Percentiles rank a stretch among this genome's conserved stretches.
These are phyloP conservation scores for Sarcophaga variegata DNA, from an alignment of 2,888 invertebrate genomes.

Conservation along the genomic window DNA sequence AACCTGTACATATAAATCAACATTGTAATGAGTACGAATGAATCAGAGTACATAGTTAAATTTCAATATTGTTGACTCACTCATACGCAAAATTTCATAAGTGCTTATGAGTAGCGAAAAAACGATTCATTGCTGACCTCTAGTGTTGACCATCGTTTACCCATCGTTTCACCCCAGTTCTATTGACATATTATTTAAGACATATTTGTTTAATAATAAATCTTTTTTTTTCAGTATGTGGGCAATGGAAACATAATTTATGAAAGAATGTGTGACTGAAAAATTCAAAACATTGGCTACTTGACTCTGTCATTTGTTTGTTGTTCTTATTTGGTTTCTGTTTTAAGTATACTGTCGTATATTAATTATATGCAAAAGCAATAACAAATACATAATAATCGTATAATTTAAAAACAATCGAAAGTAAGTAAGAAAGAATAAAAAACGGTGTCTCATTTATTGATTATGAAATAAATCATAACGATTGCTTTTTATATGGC, in stretches of 20 bases:
- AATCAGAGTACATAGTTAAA: too few species aligned
- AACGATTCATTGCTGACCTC: too few species aligned
- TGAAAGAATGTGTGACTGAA: not conserved
- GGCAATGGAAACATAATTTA: not conserved
- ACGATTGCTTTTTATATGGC: not conserved
- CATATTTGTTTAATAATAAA: not conserved
- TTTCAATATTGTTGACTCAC: too few species aligned
- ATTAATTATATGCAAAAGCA: slow-evolving; percentile 40
- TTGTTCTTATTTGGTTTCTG: slow-evolving; percentile 5
- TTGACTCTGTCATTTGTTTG: not conserved
- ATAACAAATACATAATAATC: not conserved
- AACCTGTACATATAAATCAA: too few species aligned
- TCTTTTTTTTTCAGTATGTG: not conserved
- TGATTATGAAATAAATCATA: slow-evolving; percentile 58
- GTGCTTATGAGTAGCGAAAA: too few species aligned
- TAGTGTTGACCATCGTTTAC: too few species aligned
- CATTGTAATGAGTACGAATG: too few species aligned
- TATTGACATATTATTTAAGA: not conserved
- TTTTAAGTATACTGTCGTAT: slow-evolving; percentile 9
- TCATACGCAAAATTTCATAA: too few species aligned
- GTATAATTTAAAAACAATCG: slow-evolving; percentile 48
- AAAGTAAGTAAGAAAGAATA: slow-evolving; percentile 43
- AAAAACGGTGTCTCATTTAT: slow-evolving; percentile 54
- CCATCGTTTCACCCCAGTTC: too few species aligned
- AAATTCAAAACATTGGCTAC: not conserved